Percentiles rank a stretch among this genome's conserved stretches.
These are phyloP conservation scores for Drosophila triauraria DNA, from an alignment of 1,140 invertebrate species.

Conservation along the genomic window DNA sequence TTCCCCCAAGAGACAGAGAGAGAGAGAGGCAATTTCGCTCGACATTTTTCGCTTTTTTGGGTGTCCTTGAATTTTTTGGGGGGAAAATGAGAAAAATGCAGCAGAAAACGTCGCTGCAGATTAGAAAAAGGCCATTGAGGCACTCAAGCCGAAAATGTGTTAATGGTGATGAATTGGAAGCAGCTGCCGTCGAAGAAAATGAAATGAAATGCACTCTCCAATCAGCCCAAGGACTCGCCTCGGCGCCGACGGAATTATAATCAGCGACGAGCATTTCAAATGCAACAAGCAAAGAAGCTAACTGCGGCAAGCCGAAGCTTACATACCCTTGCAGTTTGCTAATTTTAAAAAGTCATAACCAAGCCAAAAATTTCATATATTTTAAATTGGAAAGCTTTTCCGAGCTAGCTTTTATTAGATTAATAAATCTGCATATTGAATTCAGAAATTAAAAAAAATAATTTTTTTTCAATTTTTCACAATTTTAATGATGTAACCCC, in stretches of 20 bases:
- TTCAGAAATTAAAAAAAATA: no score
- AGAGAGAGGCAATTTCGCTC: slow-evolving; percentile 15
- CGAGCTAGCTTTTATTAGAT: no score
- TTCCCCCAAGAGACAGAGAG: background rate
- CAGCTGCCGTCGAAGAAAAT: slow-evolving; percentile 51
- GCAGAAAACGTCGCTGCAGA: slow-evolving; percentile 17
- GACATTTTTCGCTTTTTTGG: slow-evolving; percentile 34
- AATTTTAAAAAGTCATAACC: no score
- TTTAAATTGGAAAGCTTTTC: no score
- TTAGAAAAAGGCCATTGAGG: slow-evolving; percentile 62
- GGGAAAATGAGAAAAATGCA: background rate
- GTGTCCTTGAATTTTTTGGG: slow-evolving; percentile 49
- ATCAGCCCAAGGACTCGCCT: slow-evolving; percentile 66
- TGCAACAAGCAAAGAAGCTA: background rate
- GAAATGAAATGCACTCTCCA: slow-evolving; percentile 60
- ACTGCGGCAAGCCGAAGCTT: no score
- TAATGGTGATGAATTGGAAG: slow-evolving; percentile 76
- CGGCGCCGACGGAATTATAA: slow-evolving; percentile 21
- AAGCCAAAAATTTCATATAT: no score
- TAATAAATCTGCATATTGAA: no score
- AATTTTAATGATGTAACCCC: no score
- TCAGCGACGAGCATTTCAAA: slow-evolving; percentile 10
- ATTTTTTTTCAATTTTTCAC: no score
- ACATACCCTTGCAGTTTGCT: no score
- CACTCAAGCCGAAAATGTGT: slow-evolving; percentile 79